Conservation (phyloP, 1,140 invertebrate species). For the Drosophila pruinosa region DNA sequence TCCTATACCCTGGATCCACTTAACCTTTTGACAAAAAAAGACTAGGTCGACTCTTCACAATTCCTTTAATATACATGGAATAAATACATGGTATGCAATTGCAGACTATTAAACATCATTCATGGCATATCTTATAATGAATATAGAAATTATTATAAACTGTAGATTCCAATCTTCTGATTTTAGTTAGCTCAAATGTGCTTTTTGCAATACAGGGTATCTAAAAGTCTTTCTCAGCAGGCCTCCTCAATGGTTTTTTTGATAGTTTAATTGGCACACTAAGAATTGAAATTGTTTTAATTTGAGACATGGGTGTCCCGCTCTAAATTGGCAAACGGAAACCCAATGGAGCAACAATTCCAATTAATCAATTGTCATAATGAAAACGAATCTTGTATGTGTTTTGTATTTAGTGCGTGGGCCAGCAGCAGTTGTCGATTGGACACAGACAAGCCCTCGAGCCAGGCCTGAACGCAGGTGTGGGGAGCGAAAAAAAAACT, state of each 20-base stretch:
- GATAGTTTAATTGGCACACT: slow-evolving; percentile 48
- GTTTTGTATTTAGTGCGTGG: slow-evolving; percentile 38
- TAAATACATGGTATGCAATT: too few relatives aligned
- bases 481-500: slow-evolving; percentile 25
- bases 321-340: slow-evolving; percentile 62
- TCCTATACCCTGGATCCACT: too few relatives aligned
- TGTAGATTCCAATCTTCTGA: too few relatives aligned
- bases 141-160: too few relatives aligned
- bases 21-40: too few relatives aligned
- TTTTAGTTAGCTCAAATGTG: neutral
- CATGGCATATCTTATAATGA: too few relatives aligned
- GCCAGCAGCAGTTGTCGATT: slow-evolving; percentile 27
- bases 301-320: slow-evolving; percentile 15
- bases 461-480: slow-evolving; percentile 37
- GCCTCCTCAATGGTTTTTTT: neutral
- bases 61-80: too few relatives aligned
- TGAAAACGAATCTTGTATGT: slow-evolving; percentile 46
- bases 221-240: neutral
- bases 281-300: slow-evolving; percentile 24
- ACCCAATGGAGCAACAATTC: slow-evolving; percentile 11
- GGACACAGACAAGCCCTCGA: slow-evolving; percentile 53
- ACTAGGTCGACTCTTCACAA: too few relatives aligned
- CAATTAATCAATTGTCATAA: slow-evolving; percentile 72
- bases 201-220: neutral
- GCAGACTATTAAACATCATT: too few relatives aligned